Evolutionary conservation across 1,140 invertebrate species (phyloP).

Genomic region (Radopholus similis): DNA sequence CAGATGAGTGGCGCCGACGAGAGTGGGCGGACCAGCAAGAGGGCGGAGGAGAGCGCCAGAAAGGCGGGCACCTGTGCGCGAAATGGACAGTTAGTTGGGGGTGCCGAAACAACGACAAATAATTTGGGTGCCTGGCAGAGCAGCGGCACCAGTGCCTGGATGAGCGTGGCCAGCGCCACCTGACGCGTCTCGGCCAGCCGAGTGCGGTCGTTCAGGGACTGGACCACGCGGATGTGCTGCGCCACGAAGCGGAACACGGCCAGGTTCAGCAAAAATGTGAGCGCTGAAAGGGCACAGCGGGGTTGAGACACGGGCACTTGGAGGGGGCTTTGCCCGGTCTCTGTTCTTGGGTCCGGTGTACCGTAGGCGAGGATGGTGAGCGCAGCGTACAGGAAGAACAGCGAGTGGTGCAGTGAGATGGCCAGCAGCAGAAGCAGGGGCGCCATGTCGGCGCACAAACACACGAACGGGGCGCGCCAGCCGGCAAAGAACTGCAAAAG

Average conservation of each 20-base stretch:
- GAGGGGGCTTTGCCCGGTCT: too few species aligned
- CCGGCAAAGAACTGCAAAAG: conserved; percentile 42
- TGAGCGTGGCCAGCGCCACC: conserved; percentile 48
- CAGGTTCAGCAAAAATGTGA: conserved; percentile 45
- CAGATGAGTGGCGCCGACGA: too few species aligned
- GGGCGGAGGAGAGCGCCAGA: too few species aligned
- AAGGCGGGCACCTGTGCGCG: too few species aligned
- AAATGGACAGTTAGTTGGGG: too few species aligned
- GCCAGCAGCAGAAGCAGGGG: conserved; percentile 37
- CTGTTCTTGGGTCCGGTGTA: too few species aligned
- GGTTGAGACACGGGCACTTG: too few species aligned
- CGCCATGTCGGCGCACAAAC: conserved; percentile 32
- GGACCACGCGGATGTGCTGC: conserved; percentile 42
- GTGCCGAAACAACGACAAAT: too few species aligned
- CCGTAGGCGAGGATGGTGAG: conserved; percentile 43
- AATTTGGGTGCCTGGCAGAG: conserved; percentile 54
- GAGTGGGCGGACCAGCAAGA: too few species aligned
- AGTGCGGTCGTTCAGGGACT: conserved; percentile 44
- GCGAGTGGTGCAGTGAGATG: conserved; percentile 39
- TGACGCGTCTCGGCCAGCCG: conserved; percentile 46
- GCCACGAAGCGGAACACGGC: conserved; percentile 49
- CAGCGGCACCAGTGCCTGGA: conserved; percentile 44
- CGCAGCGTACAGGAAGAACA: conserved; percentile 45
- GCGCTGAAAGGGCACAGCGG: too few species aligned
- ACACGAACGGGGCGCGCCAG: conserved; percentile 39